Evolutionary conservation across 2,888 invertebrate species (phyloP), one percentile per base, ranked within the genome.

Genomic region (Tachina fera): DNA sequence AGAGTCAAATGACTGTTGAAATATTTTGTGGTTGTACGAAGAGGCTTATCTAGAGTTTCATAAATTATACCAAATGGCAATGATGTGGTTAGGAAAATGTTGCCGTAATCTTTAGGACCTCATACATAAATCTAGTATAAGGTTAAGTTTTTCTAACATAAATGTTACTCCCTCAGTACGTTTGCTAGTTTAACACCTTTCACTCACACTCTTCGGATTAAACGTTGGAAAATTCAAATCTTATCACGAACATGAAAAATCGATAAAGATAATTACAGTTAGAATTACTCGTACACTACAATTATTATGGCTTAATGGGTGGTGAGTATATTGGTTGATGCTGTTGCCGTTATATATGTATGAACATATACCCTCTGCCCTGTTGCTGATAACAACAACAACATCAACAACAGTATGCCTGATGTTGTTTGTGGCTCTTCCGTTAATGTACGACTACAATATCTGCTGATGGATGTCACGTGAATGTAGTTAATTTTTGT

Each of bases 381-480:
- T 31, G 31, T 31, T 31, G 31, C 31, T 31, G 31, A 6, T 31
- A 31, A 31, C 6, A 31, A 31, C 31, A 31, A 19, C 31, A 31
- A 19, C 11, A 3, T 3, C 53, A 75, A 65, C 63, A 61, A 45
- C 16, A 76, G 31, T 56, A 3, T 45, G 53, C 43, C 31, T 65
- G n/a, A n/a, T 79, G 9, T 19, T 53, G 61, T 70, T 74, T 51
- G 31, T 31, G 13, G 3, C 19, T 11, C n/a, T 16, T 41, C 31
- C n/a, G 47, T 56, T 51, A 6, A 51, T 60, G 47, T 19, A 58
- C 6, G 31, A 31, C 31, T 31, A 31, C 31, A 31, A 31, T 31
- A 13, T 31, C 67, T 65, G 45, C 39, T 61, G 16, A 47, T 65
- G 56, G n/a, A 43, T 76, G 70, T 71, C 82, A 82, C 76, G 82